Evolutionary conservation across 2,888 invertebrate genomes (phyloP).

Genomic region (Oscheius myriophilus): DNA sequence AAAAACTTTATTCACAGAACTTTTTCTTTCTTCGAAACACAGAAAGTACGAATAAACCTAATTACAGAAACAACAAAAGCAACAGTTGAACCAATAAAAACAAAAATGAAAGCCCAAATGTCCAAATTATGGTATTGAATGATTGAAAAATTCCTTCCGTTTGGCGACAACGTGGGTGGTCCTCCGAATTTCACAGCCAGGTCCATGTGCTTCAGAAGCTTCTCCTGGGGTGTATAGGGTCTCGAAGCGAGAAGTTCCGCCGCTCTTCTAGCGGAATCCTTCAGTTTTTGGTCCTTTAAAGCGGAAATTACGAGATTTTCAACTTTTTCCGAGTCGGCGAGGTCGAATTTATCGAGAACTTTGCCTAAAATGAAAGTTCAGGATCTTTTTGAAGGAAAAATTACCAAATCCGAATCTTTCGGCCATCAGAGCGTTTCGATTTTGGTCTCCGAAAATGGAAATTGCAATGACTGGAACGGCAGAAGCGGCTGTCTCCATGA

Average conservation of each 20-base stretch:
- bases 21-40: too few relatives aligned
- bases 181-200: conserved; percentile 22
- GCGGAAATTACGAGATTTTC: neutral
- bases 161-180: conserved; percentile 4
- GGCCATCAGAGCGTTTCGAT: conserved; percentile 8
- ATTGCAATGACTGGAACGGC: conserved; percentile 9
- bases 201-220: conserved; percentile 12
- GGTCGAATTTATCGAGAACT: conserved; percentile 5
- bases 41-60: too few relatives aligned
- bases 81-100: neutral
- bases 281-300: conserved; percentile 4
- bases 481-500: conserved; percentile 7
- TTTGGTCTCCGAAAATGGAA: conserved; percentile 13
- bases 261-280: neutral
- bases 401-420: conserved; percentile 1
- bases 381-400: neutral
- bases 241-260: neutral
- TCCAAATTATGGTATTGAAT: conserved; percentile 23
- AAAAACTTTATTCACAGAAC: too few relatives aligned
- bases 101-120: neutral
- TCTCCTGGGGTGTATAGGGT: conserved; percentile 21
- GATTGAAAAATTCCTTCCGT: conserved; percentile 13
- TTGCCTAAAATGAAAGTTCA: neutral
- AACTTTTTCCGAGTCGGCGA: neutral
- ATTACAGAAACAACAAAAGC: too few relatives aligned